phyloP scores from a whole-genome alignment of 2,113 vertebrate species.

The Brienomyrus brachyistius region DNA sequence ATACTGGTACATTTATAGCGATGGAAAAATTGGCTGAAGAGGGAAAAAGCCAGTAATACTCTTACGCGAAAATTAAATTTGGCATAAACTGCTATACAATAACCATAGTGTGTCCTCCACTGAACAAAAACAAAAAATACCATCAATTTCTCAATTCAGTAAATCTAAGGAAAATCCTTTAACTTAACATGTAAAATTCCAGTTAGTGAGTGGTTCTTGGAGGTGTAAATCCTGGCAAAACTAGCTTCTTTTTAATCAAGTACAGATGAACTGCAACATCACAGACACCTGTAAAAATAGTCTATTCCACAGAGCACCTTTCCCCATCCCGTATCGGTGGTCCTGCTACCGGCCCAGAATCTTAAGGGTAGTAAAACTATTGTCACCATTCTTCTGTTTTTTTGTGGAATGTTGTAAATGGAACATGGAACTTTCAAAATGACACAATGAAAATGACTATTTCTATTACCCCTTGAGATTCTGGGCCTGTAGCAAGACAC shows the following conservation, averaged over 20 bases:
- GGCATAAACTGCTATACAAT: background rate
- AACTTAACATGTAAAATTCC: background rate
- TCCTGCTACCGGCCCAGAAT: background rate
- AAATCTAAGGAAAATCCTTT: background rate
- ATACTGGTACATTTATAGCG: background rate
- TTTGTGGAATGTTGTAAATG: background rate
- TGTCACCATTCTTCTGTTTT: background rate
- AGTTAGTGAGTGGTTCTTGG: background rate
- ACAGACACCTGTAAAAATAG: background rate
- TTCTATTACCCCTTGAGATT: background rate
- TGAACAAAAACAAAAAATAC: background rate
- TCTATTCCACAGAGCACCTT: background rate
- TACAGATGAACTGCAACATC: background rate
- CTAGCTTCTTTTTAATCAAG: background rate
- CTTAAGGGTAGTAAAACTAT: background rate
- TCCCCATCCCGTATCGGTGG: background rate
- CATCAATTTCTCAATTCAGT: background rate
- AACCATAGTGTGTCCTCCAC: background rate
- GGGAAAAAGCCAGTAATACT: background rate
- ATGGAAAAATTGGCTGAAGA: background rate
- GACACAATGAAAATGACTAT: background rate
- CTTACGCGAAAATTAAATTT: background rate
- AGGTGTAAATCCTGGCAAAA: background rate
- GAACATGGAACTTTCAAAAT: background rate
- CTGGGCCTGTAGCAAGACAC: background rate